Percentiles rank a stretch among this genome's conserved stretches.
phyloP scores from a whole-genome alignment of 23 tunicate genomes.

The Ciona savignyi region DNA sequence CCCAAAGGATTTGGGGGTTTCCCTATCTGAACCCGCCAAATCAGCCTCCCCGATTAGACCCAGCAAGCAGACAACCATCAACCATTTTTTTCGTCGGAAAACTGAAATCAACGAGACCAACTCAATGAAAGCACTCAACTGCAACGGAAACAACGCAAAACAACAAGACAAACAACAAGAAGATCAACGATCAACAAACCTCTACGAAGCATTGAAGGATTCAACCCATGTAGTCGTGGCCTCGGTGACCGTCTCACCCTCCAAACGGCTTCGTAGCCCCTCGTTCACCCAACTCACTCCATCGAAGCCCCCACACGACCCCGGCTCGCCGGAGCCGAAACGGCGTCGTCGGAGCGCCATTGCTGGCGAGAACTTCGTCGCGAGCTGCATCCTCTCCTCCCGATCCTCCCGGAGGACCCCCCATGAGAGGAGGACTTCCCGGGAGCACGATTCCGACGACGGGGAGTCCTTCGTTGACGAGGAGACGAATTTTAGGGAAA shows the following conservation, averaged over 20 bases:
- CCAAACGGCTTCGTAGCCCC: conserved; percentile 5
- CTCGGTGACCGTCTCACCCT: conserved; percentile 29
- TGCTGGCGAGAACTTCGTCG: conserved; percentile 76
- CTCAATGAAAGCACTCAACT: neutral
- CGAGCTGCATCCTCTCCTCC: conserved; percentile 49
- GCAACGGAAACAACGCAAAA: conserved; percentile 3
- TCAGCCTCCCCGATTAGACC: neutral
- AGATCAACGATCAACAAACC: neutral
- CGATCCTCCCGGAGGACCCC: conserved; percentile 11
- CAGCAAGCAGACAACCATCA: conserved; percentile 20
- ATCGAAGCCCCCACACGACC: neutral
- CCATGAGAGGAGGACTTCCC: conserved; percentile 11
- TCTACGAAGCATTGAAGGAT: conserved; percentile 19
- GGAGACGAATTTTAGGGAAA: neutral
- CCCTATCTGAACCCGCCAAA: neutral
- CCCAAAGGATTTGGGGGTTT: neutral
- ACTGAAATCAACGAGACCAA: neutral
- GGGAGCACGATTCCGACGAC: neutral
- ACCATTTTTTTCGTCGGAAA: conserved; percentile 19
- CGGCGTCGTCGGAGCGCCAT: conserved; percentile 60
- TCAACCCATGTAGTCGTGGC: conserved; percentile 41
- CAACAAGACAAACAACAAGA: conserved; percentile 21
- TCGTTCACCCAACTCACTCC: neutral
- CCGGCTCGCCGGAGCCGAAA: conserved; percentile 10
- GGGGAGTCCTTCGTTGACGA: conserved; percentile 4